Conservation (phyloP, 2,113 vertebrate genomes). For the Narcine bancroftii region DNA sequence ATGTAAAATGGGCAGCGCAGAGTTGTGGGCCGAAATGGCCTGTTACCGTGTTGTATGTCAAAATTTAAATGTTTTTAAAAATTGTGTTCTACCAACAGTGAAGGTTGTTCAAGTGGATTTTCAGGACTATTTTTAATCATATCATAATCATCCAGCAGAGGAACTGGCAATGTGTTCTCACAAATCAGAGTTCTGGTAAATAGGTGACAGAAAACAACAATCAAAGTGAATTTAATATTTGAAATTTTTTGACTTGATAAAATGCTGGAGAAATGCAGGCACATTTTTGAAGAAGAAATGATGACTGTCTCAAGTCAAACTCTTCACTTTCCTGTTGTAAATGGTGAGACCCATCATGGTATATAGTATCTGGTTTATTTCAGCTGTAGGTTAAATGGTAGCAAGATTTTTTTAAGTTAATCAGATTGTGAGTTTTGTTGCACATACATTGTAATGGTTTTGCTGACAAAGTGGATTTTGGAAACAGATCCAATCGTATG, state of each 20-base stretch:
- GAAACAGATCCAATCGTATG: no score
- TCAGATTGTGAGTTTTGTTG: neutral
- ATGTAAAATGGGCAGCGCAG: no score
- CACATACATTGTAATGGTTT: neutral
- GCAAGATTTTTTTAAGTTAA: neutral
- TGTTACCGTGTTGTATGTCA: no score
- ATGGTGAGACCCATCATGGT: no score
- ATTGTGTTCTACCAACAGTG: no score
- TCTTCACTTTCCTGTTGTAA: neutral
- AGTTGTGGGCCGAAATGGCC: no score
- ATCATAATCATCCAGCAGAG: neutral
- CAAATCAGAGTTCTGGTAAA: neutral
- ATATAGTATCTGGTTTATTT: neutral
- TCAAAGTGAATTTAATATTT: neutral
- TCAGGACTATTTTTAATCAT: neutral
- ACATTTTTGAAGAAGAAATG: neutral
- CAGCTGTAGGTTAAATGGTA: neutral
- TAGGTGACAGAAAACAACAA: neutral
- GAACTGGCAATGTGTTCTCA: neutral
- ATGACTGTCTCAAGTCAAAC: neutral
- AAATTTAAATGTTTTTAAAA: no score
- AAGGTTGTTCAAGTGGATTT: no score
- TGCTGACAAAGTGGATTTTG: no score
- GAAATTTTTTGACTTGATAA: neutral
- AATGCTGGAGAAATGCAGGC: neutral